Base-by-base conservation (phyloP, 92 coral and sea anemone species). In the Micromussa lordhowensis region DNA sequence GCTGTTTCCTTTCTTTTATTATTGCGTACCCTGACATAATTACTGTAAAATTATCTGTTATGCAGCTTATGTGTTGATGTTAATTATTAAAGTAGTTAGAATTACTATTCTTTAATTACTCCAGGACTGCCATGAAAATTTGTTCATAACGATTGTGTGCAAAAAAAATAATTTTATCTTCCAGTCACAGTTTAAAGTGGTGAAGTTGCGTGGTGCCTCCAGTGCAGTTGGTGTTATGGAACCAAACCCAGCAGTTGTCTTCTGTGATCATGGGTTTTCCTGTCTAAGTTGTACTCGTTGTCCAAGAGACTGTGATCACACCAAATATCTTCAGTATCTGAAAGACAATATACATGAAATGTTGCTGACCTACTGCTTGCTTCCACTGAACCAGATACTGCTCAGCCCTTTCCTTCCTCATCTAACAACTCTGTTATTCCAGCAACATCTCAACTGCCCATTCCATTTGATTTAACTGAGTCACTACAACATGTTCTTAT, bases 241-340 rank as follows among this genome's bases (percentile, higher is more conserved):
- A 35, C 78, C 78, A 16, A 73, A 29, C 31, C 78, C 78, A 26
- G 78, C 78, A 1, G 51, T 73, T 31, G 78, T 73, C 48, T 14
- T 35, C 21, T 73, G 78, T 73, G 78, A 73, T 36, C n/a, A 34
- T 5, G 78, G 78, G 10, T 73, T 73, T 73, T 73, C 78, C 78
- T 73, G 78, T 36, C 78, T 73, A 15, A 18, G 48, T 73, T 73
- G 78, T 35, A 73, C 8, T 29, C 44, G 38, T 26, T 7, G 16
- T n/a, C n/a, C n/a, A 22, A n/a, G 78, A 73, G 78, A 2, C 44
- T 73, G 51, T 73, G 78, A 73, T 17, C 78, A 30, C 31, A 16
- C 31, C 28, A 68, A 68, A 26, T 68, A 58, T 58, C 64, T 58
- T 58, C 64, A 36, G 40, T 36, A 36, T 36, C 40, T 36, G 40